These are phyloP conservation scores for Patiria pectinifera DNA, from an alignment of 53 echinoderm and acorn worm species.

Conservation along the genomic window DNA sequence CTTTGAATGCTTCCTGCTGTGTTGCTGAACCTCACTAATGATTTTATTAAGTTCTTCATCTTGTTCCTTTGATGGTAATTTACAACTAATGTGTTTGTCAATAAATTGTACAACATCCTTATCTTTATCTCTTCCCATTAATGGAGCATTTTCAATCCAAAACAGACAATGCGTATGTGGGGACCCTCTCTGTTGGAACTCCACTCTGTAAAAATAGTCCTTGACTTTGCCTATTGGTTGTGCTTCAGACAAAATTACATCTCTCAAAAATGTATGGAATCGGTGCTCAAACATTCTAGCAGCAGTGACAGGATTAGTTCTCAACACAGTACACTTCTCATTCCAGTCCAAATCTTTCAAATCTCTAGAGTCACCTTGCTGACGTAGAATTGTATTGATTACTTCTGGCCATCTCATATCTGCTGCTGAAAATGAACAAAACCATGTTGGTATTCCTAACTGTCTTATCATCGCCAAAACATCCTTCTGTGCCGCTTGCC, in stretches of 20 bases:
- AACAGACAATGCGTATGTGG: constrained; percentile 69
- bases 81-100: constrained; percentile 77
- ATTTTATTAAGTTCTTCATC: constrained; percentile 43
- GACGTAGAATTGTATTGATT: constrained; percentile 24
- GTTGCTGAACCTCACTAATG: not conserved
- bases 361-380: constrained; percentile 21
- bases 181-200: constrained; percentile 70
- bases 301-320: constrained; percentile 79
- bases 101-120: constrained; percentile 64
- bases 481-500: constrained; percentile 69
- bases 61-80: constrained; percentile 58
- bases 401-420: constrained; percentile 61
- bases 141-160: constrained; percentile 75
- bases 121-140: constrained; percentile 51
- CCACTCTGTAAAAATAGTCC: constrained; percentile 64
- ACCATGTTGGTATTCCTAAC: constrained; percentile 68
- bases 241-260: constrained; percentile 71
- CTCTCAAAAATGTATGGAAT: constrained; percentile 63
- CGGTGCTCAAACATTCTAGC: constrained; percentile 78
- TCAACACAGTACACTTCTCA: constrained; percentile 70
- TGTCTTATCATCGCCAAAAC: constrained; percentile 80
- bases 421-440: constrained; percentile 51
- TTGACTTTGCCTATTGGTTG: constrained; percentile 74
- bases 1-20: constrained; percentile 75
- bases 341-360: constrained; percentile 63